Conservation (phyloP, 2,888 invertebrate genomes). For the Ornithoptera alexandrae region DNA sequence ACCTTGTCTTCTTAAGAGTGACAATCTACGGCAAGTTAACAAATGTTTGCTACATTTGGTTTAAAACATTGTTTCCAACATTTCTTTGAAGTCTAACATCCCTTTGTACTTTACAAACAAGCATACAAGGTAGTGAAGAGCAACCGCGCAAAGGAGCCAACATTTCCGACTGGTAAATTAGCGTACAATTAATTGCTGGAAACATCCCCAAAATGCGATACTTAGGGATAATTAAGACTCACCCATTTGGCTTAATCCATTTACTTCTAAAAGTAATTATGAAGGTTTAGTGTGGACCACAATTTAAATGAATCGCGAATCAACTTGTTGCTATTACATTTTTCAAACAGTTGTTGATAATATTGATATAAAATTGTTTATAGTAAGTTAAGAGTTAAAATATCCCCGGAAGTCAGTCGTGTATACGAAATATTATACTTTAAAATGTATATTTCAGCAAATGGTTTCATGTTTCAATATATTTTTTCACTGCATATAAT, state of each 20-base stretch:
- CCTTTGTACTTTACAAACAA: neutral
- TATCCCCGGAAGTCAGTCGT: no score
- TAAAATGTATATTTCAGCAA: no score
- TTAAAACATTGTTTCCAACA: neutral
- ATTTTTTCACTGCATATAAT: neutral
- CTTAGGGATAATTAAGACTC: conserved; percentile 7
- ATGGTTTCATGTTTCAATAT: no score
- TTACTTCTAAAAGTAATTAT: conserved; percentile 1
- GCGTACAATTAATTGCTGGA: conserved; percentile 16
- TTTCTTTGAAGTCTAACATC: neutral
- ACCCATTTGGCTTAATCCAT: neutral
- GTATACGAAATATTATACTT: no score
- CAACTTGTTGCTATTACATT: neutral
- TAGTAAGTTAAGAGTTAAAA: no score
- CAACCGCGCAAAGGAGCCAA: neutral
- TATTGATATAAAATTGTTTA: no score
- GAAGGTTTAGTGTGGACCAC: neutral
- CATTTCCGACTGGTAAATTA: conserved; percentile 12
- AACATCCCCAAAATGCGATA: conserved; percentile 1
- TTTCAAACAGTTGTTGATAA: neutral
- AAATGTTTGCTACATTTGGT: no score
- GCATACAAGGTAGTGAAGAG: neutral
- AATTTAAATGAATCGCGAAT: neutral
- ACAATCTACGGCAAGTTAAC: no score
- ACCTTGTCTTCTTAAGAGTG: no score